Evolutionary conservation across 2,797 vertebrate genomes (phyloP).

Genomic region (Eospalax fontanierii): DNA sequence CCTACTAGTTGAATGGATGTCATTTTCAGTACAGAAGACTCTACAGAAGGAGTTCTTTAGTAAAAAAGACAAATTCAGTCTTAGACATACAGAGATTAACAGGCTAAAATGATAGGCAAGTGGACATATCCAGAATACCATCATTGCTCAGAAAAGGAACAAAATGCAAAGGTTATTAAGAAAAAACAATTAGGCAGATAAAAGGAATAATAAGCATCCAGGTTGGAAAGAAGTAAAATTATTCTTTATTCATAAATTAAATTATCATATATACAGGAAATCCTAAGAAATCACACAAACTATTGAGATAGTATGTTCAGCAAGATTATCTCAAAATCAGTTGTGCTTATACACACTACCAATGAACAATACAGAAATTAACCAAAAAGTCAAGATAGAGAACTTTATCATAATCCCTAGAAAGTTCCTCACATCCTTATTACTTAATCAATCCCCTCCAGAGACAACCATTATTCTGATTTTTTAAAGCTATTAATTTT

Average conservation of each 20-base stretch:
- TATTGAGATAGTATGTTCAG: conserved; percentile 17
- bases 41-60: background rate
- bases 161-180: conserved; percentile 18
- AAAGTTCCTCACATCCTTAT: conserved; percentile 4
- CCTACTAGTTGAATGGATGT: conserved; percentile 21
- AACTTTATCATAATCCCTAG: conserved; percentile 11
- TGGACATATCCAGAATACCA: background rate
- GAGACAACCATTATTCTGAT: conserved; percentile 1
- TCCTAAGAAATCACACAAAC: conserved; percentile 20
- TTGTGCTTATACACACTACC: background rate
- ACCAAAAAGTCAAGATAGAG: background rate
- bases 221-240: conserved; percentile 15
- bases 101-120: background rate
- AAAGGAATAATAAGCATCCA: background rate
- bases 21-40: conserved; percentile 2
- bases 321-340: conserved; percentile 29
- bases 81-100: conserved; percentile 38
- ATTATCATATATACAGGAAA: conserved; percentile 6
- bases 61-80: conserved; percentile 30
- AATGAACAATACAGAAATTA: conserved; percentile 2
- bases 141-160: too few species aligned
- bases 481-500: background rate
- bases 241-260: conserved; percentile 14
- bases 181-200: conserved; percentile 21
- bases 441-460: background rate